Evolutionary conservation across 2,113 vertebrate genomes (phyloP).

Genomic region (Oryctolagus cuniculus): mOryCun1.1 NC_091432.1:172581501-172582000

Average conservation of each 20-base stretch:
- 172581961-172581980: neutral
- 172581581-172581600: too few species aligned
- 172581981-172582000: neutral
- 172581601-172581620: too few species aligned
- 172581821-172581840: neutral
- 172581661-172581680: neutral
- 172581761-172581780: neutral
- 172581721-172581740: neutral
- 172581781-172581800: neutral
- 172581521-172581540: too few species aligned
- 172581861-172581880: neutral
- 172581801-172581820: neutral
- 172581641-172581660: neutral
- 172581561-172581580: too few species aligned
- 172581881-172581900: neutral
- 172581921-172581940: neutral
- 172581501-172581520: too few species aligned
- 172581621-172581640: neutral
- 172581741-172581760: neutral
- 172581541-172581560: too few species aligned
- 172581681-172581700: neutral
- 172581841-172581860: neutral
- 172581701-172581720: neutral
- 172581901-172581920: neutral
- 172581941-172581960: neutral